phyloP scores from a whole-genome alignment of 2,113 vertebrate species.

The Sebastes schlegelii region DNA sequence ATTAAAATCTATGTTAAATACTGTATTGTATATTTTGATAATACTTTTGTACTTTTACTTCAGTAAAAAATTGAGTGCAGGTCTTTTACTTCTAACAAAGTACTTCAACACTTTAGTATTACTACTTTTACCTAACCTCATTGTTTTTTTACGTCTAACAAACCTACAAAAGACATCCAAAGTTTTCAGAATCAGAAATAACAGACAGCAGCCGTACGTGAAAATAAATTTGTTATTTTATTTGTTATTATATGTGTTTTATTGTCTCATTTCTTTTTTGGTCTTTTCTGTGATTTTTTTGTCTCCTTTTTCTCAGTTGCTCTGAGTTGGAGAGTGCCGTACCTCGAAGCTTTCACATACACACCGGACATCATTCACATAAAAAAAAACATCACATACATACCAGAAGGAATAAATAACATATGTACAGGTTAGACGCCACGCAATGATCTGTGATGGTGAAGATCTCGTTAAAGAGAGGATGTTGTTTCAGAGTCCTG shows the following conservation, averaged over 20 bases:
- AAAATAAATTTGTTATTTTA: conserved; percentile 51
- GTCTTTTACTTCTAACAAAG: not conserved
- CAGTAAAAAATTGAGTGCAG: too few species aligned
- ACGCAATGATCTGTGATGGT: not conserved
- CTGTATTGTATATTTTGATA: too few species aligned
- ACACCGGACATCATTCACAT: conserved; percentile 8
- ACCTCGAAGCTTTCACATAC: conserved; percentile 62
- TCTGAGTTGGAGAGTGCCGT: conserved; percentile 28
- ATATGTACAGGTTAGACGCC: conserved; percentile 86
- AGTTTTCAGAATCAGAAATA: conserved; percentile 3
- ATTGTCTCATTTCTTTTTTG: conserved; percentile 40
- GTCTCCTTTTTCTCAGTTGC: conserved; percentile 12
- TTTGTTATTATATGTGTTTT: conserved; percentile 24
- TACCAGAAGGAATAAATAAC: conserved; percentile 91
- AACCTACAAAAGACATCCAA: not conserved
- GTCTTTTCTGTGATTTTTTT: conserved; percentile 30
- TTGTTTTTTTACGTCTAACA: not conserved
- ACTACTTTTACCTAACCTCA: not conserved
- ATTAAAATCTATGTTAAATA: too few species aligned
- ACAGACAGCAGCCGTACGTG: not conserved
- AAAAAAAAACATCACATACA: conserved; percentile 17
- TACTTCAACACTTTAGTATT: not conserved
- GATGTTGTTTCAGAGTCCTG: conserved; percentile 25
- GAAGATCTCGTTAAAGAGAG: not conserved
- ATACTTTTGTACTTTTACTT: not conserved